Percentiles rank a stretch among this genome's conserved stretches.
Evolutionary conservation across 2,797 vertebrate species (phyloP).

Genomic region (Adelosebastes latens): DNA sequence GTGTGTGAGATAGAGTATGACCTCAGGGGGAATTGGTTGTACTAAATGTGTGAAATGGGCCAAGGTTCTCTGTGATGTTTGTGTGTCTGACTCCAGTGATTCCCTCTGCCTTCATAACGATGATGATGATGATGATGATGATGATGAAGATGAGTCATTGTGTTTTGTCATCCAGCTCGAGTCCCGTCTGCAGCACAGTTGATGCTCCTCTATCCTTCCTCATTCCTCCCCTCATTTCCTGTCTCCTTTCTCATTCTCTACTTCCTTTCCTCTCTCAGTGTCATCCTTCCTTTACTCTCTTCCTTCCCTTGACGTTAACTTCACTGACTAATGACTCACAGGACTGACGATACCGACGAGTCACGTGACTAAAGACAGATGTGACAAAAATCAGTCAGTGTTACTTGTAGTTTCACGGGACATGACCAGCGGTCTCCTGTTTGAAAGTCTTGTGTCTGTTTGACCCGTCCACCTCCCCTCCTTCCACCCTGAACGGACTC

Average conservation of each 20-base stretch:
- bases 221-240: neutral
- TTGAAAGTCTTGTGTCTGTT: too few species aligned
- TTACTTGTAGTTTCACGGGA: too few species aligned
- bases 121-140: constrained; percentile 2
- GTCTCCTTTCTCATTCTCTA: neutral
- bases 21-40: constrained; percentile 35
- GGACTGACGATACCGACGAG: too few species aligned
- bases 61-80: constrained; percentile 37
- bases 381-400: too few species aligned
- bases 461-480: too few species aligned
- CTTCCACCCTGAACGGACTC: too few species aligned
- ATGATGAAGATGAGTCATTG: constrained; percentile 25
- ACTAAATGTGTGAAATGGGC: constrained; percentile 74
- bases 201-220: neutral
- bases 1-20: neutral
- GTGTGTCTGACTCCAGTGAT: constrained; percentile 37
- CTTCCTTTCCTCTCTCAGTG: neutral
- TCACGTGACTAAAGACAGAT: too few species aligned
- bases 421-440: too few species aligned
- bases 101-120: neutral
- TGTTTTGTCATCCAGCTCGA: constrained; percentile 5
- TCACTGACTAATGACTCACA: too few species aligned
- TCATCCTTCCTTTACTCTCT: too few species aligned
- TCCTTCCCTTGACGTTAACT: too few species aligned
- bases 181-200: constrained; percentile 14